phyloP scores from a whole-genome alignment of 2,797 vertebrate species.

The Eupleurogrammus muticus region DNA sequence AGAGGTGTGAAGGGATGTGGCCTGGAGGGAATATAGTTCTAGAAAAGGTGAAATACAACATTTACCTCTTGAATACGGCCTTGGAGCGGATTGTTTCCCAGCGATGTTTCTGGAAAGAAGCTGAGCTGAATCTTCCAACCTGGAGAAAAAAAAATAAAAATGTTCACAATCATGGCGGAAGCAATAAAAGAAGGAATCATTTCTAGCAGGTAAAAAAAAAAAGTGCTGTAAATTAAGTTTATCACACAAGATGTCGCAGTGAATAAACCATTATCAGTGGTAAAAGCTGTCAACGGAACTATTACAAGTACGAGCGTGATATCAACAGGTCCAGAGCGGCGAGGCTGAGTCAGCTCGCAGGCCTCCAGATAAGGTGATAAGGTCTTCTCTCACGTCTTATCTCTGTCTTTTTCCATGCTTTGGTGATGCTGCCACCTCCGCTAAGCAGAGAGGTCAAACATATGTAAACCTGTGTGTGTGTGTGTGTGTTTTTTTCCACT shows the following conservation, averaged over 20 bases:
- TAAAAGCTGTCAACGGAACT: constrained; percentile 8
- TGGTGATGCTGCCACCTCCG: constrained; percentile 58
- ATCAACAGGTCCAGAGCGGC: constrained; percentile 42
- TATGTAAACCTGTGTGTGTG: constrained; percentile 35
- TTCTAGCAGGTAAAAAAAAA: background rate
- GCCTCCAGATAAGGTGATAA: constrained; percentile 61
- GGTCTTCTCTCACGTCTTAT: constrained; percentile 57
- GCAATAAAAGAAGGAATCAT: background rate
- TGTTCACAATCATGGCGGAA: constrained; percentile 11
- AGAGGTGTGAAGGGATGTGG: constrained; percentile 12
- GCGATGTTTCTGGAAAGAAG: background rate
- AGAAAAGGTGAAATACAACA: background rate
- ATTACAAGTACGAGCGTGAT: constrained; percentile 25
- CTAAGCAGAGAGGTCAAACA: constrained; percentile 36
- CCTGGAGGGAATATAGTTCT: constrained; percentile 11
- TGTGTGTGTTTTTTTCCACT: constrained; percentile 42
- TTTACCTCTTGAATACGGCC: constrained; percentile 41
- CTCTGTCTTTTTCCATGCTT: constrained; percentile 69
- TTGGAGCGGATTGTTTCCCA: background rate
- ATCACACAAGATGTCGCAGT: background rate
- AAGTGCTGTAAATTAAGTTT: background rate
- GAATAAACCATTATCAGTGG: constrained; percentile 13
- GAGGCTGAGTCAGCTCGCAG: constrained; percentile 45
- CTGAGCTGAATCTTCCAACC: constrained; percentile 20
- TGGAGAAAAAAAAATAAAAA: constrained; percentile 32